Base-by-base conservation (phyloP, 2,113 vertebrate genomes). In the Dromiciops gliroides region DNA sequence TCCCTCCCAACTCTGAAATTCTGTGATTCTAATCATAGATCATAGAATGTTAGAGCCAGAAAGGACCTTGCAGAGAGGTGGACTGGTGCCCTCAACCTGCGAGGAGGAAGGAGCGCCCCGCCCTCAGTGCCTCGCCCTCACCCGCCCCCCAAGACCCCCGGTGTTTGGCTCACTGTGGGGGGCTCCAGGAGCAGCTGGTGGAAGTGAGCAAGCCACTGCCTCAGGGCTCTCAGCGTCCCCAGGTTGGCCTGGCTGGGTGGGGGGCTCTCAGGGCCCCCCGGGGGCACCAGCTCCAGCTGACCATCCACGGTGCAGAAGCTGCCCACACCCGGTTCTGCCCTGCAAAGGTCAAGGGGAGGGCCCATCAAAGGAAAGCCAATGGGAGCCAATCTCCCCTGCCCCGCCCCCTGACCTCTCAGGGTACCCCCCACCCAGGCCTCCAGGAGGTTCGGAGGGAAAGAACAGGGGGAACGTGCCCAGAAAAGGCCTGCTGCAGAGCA, bases 131-230 rank as follows among this genome's bases (percentile, higher is more conserved):
- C 16, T 0, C 0, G 1, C 37, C 28, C 92, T 5, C 6, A 1
- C 5, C 24, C 19, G 50, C 37, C 14, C 2, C 31, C 37, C 22
- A 8, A 2, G 0, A n/a, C 5, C 49, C n/a, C 44, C 0, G 0
- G 37, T 48, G 16, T 48, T 47, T 28, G 50, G 60, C 60, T 67
- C 60, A 98, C 98, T 98, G 98, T 96, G 7, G 98, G 98, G 0
- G 98, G 98, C 50, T 98, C 97, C 0, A 98, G 97, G 19, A 98
- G 97, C 89, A 98, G 97, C 95, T 97, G 98, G 92, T 98, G 98
- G 97, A 98, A 98, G 94, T 89, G 94, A 51, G 88, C 8, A 4
- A 98, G 97, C n/a, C 96, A 96, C 0, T 97, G 97, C 75, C 98
- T 97, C 93, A 98, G 97, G 90, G 98, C 98, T 0, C 98, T 96